These are phyloP conservation scores for Pelobates cultripes DNA, from an alignment of 2,797 vertebrate species.

Conservation along the genomic window DNA sequence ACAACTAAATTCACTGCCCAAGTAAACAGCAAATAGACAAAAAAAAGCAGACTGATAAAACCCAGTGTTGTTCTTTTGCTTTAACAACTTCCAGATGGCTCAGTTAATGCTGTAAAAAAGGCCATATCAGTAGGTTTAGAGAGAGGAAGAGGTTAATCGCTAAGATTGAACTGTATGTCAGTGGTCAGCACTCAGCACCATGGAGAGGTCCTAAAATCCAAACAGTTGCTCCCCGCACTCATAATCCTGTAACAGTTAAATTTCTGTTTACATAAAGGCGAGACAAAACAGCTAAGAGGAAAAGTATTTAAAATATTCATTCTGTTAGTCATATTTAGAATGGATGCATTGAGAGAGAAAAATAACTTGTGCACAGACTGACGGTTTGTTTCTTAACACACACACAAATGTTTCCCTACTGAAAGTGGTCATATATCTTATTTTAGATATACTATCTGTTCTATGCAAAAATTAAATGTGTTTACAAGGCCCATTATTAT, in stretches of 20 bases:
- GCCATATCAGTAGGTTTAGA: neutral
- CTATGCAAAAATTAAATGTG: no score
- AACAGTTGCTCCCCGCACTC: neutral
- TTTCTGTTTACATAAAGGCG: neutral
- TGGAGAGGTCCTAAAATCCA: constrained; percentile 43
- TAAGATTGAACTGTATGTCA: constrained; percentile 12
- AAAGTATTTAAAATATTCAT: constrained; percentile 2
- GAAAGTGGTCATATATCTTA: no score
- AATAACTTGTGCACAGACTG: no score
- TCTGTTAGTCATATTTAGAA: neutral
- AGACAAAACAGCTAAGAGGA: neutral
- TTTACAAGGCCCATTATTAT: no score
- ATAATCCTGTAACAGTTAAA: neutral
- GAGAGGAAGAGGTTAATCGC: constrained; percentile 33
- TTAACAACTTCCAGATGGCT: constrained; percentile 17
- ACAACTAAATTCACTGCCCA: constrained; percentile 6
- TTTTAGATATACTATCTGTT: no score
- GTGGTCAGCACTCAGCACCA: constrained; percentile 54
- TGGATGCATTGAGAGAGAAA: neutral
- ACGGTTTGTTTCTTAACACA: no score
- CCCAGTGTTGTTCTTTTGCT: constrained; percentile 15
- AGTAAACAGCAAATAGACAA: constrained; percentile 24
- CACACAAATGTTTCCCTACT: no score
- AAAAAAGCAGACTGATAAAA: constrained; percentile 45
- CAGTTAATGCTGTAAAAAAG: neutral